These are phyloP conservation scores for Bombyx huttoni DNA, from an alignment of 2,888 invertebrate species.

Conservation along the genomic window DNA sequence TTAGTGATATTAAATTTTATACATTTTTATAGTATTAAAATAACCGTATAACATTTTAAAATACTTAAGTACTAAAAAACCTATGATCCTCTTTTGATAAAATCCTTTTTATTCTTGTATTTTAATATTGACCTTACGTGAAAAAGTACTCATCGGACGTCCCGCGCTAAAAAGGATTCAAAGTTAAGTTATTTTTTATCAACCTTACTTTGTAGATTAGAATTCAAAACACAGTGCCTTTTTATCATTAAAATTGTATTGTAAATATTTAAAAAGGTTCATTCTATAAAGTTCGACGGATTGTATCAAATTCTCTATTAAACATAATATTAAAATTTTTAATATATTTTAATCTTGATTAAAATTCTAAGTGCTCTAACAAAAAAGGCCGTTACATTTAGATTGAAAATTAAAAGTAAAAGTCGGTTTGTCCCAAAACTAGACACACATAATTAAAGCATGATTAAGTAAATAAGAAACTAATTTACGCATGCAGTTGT, in stretches of 20 bases:
- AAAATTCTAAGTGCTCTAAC: too few species aligned
- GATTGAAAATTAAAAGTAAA: too few species aligned
- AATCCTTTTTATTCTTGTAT: too few species aligned
- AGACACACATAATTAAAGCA: too few species aligned
- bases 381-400: too few species aligned
- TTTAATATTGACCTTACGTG: too few species aligned
- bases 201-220: constrained; percentile 26
- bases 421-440: too few species aligned
- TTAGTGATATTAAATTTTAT: constrained; percentile 9
- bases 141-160: neutral
- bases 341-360: too few species aligned
- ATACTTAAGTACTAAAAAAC: neutral
- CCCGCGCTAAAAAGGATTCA: neutral
- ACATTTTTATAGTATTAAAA: constrained; percentile 2
- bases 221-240: constrained; percentile 48
- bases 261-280: constrained; percentile 5
- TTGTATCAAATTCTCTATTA: neutral
- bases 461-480: too few species aligned
- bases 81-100: too few species aligned
- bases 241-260: constrained; percentile 39
- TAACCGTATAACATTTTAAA: neutral
- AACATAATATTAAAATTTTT: too few species aligned
- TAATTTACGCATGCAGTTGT: too few species aligned
- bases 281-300: neutral
- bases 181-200: neutral